Evolutionary conservation across 2,113 vertebrate genomes (phyloP).

Genomic region (Haliaeetus leucogaster): DNA sequence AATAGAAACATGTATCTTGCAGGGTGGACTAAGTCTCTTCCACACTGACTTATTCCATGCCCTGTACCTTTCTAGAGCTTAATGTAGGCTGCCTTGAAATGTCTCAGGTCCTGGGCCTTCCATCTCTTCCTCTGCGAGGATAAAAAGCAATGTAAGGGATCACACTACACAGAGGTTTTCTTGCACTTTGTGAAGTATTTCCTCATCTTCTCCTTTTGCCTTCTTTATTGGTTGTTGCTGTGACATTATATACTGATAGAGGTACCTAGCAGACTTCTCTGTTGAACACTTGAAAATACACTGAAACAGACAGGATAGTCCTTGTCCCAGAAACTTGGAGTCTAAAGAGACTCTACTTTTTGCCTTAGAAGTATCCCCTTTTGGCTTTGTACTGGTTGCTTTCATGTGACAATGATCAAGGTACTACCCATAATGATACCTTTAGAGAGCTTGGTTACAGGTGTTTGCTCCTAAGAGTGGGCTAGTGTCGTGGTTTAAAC

Average conservation of each 20-base stretch:
- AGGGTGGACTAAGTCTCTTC: neutral
- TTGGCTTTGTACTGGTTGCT: neutral
- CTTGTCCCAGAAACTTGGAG: neutral
- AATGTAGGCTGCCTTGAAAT: neutral
- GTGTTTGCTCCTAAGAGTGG: neutral
- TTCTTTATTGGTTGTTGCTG: neutral
- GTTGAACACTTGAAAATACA: neutral
- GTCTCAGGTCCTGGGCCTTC: neutral
- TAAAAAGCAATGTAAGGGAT: neutral
- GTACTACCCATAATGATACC: neutral
- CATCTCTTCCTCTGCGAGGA: neutral
- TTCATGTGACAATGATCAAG: neutral
- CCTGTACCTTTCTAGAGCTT: neutral
- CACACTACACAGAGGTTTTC: neutral
- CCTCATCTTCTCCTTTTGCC: neutral
- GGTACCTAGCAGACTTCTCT: neutral
- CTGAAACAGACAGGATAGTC: neutral
- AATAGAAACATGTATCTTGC: neutral
- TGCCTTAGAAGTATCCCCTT: neutral
- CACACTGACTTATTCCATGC: neutral
- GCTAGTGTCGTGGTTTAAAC: no score
- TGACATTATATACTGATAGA: neutral
- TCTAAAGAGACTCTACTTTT: neutral
- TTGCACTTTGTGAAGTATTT: neutral
- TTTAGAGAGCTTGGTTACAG: neutral